These are phyloP conservation scores for Ypsolopha sequella DNA, from an alignment of 2,888 invertebrate species.

Conservation along the genomic window DNA sequence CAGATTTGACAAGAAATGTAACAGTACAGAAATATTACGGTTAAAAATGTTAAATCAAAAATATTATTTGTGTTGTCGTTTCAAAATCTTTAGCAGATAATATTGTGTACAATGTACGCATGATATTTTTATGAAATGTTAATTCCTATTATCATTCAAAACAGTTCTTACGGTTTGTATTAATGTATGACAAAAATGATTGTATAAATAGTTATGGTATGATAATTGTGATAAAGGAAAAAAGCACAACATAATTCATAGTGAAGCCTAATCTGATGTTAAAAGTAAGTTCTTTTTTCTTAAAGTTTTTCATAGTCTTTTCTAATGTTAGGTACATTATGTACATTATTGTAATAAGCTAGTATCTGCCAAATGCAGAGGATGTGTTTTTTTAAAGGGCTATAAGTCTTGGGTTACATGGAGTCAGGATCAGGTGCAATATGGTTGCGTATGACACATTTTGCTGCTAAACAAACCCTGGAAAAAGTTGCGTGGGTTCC, in stretches of 20 bases:
- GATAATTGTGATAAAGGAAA: conserved; percentile 63
- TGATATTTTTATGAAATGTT: conserved; percentile 2
- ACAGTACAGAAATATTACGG: neutral
- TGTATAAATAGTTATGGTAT: conserved; percentile 51
- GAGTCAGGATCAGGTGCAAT: conserved; percentile 50
- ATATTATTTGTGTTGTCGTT: conserved; percentile 3
- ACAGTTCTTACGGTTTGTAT: conserved; percentile 2
- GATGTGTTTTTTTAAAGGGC: conserved; percentile 18
- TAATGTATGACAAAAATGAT: conserved; percentile 52
- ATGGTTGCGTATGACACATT: conserved; percentile 15
- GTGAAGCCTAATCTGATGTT: conserved; percentile 60
- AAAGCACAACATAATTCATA: conserved; percentile 64
- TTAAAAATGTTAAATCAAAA: neutral
- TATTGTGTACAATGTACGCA: conserved; percentile 17
- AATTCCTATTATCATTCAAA: conserved; percentile 6
- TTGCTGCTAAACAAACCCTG: neutral
- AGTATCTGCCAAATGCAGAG: conserved; percentile 34
- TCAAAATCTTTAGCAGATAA: neutral
- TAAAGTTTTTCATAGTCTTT: conserved; percentile 42
- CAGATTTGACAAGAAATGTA: too few species aligned
- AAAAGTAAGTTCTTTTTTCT: conserved; percentile 46
- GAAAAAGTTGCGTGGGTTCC: neutral
- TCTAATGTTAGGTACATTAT: conserved; percentile 41
- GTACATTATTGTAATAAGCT: conserved; percentile 33
- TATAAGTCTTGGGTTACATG: conserved; percentile 30